Percentiles rank a stretch among this genome's conserved stretches.
Evolutionary conservation across 23 tunicate species (phyloP).

Genomic region (Diplosoma virens): DNA sequence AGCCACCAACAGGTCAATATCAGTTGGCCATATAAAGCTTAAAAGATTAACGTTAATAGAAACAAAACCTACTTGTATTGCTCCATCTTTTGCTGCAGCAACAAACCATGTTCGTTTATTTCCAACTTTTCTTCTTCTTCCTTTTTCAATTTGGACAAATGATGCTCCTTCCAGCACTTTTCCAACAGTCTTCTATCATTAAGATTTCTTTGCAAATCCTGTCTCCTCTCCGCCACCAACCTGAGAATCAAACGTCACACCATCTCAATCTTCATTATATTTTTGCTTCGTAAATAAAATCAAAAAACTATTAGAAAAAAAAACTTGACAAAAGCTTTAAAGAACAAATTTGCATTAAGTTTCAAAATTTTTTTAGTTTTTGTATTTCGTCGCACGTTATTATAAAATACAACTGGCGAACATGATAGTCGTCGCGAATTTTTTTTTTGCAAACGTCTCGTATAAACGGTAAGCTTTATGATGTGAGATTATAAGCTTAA

Average conservation of each 20-base stretch:
- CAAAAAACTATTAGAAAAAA: too few relatives aligned
- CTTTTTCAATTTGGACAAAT: conserved; percentile 37
- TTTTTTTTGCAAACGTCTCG: too few relatives aligned
- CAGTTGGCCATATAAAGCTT: not conserved
- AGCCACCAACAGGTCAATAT: not conserved
- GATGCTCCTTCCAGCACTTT: conserved; percentile 78
- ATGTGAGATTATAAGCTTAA: too few relatives aligned
- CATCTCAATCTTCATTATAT: not conserved
- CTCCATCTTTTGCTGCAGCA: conserved; percentile 81
- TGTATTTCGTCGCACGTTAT: too few relatives aligned
- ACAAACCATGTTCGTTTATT: conserved; percentile 63
- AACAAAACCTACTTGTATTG: conserved; percentile 57
- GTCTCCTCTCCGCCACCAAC: conserved; percentile 71
- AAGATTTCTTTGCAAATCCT: conserved; percentile 45
- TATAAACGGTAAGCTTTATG: too few relatives aligned
- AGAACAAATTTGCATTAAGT: too few relatives aligned
- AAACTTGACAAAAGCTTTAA: too few relatives aligned
- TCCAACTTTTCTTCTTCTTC: conserved; percentile 62
- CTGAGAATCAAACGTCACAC: conserved; percentile 22
- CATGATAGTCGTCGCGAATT: too few relatives aligned
- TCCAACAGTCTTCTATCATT: conserved; percentile 70
- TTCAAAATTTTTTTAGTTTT: too few relatives aligned
- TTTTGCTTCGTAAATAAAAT: not conserved
- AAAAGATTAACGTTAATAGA: not conserved
- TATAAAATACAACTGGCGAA: too few relatives aligned